These are phyloP conservation scores for Xestia ashworthii DNA, from an alignment of 2,888 invertebrate genomes.

Conservation along the genomic window DNA sequence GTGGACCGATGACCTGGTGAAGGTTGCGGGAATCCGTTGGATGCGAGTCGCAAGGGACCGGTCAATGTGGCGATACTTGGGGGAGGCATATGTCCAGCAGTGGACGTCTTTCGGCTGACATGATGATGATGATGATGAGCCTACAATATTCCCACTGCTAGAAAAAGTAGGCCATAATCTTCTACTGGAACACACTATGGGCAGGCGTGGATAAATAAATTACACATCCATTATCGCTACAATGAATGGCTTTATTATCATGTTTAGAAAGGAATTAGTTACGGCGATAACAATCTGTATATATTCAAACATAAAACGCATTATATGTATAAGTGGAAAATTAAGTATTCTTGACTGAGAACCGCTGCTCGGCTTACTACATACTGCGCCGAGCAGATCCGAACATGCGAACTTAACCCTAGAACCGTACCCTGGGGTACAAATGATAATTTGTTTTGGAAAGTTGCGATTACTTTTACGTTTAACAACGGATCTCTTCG, in stretches of 20 bases:
- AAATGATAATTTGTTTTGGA: no score
- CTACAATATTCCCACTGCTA: no score
- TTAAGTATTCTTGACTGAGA: not conserved
- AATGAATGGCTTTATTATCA: constrained; percentile 20
- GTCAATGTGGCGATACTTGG: no score
- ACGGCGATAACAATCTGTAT: constrained; percentile 27
- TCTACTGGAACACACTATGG: not conserved
- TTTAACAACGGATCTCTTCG: no score
- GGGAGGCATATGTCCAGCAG: no score
- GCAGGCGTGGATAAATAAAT: not conserved
- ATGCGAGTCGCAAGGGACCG: no score
- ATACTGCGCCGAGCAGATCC: not conserved
- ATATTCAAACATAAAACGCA: constrained; percentile 16
- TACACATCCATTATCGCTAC: not conserved
- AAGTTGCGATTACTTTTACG: no score
- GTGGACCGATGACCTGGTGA: no score
- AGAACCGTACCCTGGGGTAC: no score
- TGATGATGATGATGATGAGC: no score
- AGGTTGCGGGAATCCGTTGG: no score
- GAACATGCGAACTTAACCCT: not conserved
- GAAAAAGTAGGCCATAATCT: not conserved
- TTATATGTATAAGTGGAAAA: not conserved
- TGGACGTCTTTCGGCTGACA: no score
- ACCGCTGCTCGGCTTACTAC: not conserved
- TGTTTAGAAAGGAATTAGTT: constrained; percentile 13